Evolutionary conservation across 1,140 invertebrate species (phyloP).

Genomic region (Matsumurasca onukii): DNA sequence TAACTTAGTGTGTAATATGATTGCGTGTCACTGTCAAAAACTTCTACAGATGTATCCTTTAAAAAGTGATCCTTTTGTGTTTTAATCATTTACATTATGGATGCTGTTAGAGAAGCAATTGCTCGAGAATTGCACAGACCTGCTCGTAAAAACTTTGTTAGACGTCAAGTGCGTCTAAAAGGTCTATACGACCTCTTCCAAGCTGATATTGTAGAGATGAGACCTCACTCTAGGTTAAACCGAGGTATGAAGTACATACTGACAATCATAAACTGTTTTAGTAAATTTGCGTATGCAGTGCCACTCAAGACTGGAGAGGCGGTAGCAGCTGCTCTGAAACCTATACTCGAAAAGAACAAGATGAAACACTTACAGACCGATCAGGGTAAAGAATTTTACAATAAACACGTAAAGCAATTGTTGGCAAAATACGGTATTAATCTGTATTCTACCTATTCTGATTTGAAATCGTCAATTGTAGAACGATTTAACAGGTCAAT

Average conservation of each 20-base stretch:
- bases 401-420: conserved; percentile 40
- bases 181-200: conserved; percentile 34
- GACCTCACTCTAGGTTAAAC: conserved; percentile 39
- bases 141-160: conserved; percentile 3
- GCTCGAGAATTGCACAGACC: conserved; percentile 19
- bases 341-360: not conserved
- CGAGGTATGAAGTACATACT: conserved; percentile 39
- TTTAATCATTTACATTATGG: not conserved
- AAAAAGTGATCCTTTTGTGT: too few relatives aligned
- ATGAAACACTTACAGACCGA: too few relatives aligned
- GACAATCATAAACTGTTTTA: conserved; percentile 46
- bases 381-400: conserved; percentile 46
- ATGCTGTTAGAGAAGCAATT: not conserved
- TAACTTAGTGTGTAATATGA: too few relatives aligned
- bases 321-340: conserved; percentile 38
- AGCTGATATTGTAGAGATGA: conserved; percentile 34
- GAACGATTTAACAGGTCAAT: conserved; percentile 50
- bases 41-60: too few relatives aligned
- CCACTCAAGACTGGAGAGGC: conserved; percentile 41
- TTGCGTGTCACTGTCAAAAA: too few relatives aligned
- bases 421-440: too few relatives aligned
- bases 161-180: conserved; percentile 24
- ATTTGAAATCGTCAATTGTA: conserved; percentile 48
- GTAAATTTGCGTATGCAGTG: conserved; percentile 43
- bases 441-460: conserved; percentile 45